Evolutionary conservation across 2,797 vertebrate species (phyloP).

Genomic region (Remorina albescens): DNA sequence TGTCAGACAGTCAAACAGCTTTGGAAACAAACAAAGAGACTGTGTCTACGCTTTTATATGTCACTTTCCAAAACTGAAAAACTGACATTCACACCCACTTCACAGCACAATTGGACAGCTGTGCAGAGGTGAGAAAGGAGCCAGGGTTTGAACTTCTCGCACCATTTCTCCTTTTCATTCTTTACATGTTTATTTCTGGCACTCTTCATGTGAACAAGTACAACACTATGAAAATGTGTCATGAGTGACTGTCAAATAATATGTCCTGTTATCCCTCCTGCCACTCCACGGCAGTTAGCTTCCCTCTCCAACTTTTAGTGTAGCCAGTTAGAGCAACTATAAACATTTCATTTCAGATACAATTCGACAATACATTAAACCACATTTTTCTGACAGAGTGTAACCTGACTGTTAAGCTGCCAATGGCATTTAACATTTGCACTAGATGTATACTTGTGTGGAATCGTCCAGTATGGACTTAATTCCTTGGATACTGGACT

Average conservation of each 20-base stretch:
- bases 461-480: conserved; percentile 3
- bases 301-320: neutral
- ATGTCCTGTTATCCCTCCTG: neutral
- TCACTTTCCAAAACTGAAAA: neutral
- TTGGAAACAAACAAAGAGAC: neutral
- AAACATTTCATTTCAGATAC: neutral
- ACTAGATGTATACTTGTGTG: neutral
- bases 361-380: neutral
- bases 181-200: neutral
- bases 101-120: neutral
- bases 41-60: neutral
- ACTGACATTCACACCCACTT: neutral
- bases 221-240: neutral
- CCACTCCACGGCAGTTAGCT: neutral
- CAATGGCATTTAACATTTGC: neutral
- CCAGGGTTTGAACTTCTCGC: neutral
- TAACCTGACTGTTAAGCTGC: neutral
- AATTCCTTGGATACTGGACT: neutral
- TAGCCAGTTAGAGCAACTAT: neutral
- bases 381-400: neutral
- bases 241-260: neutral
- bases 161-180: neutral
- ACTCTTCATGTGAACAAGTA: neutral
- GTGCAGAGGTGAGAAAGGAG: conserved; percentile 6
- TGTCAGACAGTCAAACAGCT: neutral